Percentiles rank a stretch among this genome's conserved stretches.
Conservation (phyloP, 2,113 vertebrate genomes). For the Leucopsar rothschildi region DNA sequence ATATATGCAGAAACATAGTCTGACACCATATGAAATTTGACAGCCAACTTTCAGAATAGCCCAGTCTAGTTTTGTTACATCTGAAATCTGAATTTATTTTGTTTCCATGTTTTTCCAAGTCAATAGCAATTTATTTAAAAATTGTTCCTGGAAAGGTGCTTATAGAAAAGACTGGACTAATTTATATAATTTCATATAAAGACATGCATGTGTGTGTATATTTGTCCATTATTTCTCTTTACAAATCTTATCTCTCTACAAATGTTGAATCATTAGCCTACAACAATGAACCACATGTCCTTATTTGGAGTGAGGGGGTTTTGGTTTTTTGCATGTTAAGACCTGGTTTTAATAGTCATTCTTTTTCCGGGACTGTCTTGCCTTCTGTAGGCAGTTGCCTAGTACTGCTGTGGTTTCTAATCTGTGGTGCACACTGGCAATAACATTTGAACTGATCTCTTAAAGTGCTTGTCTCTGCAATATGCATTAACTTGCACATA, state of each 20-base stretch:
- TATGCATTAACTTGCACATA: not conserved
- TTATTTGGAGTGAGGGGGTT: fast-evolving
- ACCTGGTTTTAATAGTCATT: not conserved
- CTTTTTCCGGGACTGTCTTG: not conserved
- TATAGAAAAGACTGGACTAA: not conserved
- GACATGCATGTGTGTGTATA: not conserved
- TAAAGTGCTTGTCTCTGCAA: not conserved
- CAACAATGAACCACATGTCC: not conserved
- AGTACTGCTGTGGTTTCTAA: not conserved
- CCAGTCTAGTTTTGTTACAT: not conserved
- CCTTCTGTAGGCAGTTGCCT: not conserved
- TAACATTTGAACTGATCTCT: not conserved
- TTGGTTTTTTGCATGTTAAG: not conserved
- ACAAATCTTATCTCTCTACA: not conserved
- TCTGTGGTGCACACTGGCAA: not conserved
- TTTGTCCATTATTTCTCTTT: not conserved
- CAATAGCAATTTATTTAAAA: not conserved
- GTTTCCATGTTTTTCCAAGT: not conserved
- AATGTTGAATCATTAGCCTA: not conserved
- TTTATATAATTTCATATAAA: not conserved
- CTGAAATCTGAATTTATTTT: not conserved
- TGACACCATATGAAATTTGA: not conserved
- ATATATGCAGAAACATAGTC: not conserved
- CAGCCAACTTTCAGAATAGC: not conserved
- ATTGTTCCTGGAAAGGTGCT: not conserved